Conservation (phyloP, 2,797 vertebrate genomes). For the Galagoides demidoff region DNA sequence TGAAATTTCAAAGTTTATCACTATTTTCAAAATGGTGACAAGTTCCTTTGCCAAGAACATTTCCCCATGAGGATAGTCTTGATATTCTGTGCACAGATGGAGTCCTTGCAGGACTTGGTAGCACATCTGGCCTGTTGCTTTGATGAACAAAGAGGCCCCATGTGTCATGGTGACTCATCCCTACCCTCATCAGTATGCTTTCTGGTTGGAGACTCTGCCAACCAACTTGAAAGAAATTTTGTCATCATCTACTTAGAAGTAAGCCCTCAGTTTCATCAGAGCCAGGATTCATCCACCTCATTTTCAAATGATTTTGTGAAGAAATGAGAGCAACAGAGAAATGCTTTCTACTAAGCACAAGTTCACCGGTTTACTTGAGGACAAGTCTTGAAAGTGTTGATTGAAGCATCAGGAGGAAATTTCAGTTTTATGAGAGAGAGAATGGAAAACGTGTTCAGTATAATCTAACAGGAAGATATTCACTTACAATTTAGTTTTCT, state of each 20-base stretch:
- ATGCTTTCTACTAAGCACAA: constrained; percentile 41
- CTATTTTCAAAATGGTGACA: constrained; percentile 68
- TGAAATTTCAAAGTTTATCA: constrained; percentile 66
- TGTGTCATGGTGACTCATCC: constrained; percentile 64
- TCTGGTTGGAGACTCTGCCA: constrained; percentile 15
- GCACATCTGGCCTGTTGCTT: constrained; percentile 77
- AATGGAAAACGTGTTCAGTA: neutral
- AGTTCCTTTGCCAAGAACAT: constrained; percentile 70
- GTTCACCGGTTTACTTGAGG: neutral
- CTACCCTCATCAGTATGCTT: constrained; percentile 1
- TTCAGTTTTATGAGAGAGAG: neutral
- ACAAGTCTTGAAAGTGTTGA: neutral
- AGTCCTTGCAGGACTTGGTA: constrained; percentile 54
- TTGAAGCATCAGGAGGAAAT: neutral
- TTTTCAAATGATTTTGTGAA: constrained; percentile 55
- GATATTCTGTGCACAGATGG: constrained; percentile 73
- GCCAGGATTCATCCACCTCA: neutral
- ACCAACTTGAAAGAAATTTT: constrained; percentile 51
- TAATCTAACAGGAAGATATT: neutral
- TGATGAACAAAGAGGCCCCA: constrained; percentile 71
- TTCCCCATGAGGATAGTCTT: constrained; percentile 46
- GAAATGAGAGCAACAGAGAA: constrained; percentile 56
- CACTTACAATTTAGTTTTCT: constrained; percentile 30
- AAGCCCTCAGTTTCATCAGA: constrained; percentile 23
- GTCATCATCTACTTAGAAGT: constrained; percentile 46